Conservation (phyloP, 2,888 invertebrate species). For the Drosophila suboccidentalis region DNA sequence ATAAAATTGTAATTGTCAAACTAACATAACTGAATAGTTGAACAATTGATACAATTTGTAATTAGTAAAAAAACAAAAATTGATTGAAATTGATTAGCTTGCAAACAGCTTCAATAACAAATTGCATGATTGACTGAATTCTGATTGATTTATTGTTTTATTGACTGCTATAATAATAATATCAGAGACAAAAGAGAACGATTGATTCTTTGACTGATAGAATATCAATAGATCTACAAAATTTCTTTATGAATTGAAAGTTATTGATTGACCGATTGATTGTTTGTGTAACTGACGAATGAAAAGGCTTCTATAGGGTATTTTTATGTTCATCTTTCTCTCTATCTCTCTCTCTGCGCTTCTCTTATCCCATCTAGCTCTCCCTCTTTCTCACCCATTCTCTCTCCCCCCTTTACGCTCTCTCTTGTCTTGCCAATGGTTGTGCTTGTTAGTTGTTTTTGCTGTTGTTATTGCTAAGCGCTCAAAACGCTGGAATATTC, state of each 20-base stretch:
- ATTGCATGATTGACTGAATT: not conserved
- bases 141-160: not conserved
- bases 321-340: not conserved
- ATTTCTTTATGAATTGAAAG: too few relatives aligned
- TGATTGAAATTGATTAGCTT: not conserved
- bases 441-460: constrained; percentile 4
- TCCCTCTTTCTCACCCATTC: not conserved
- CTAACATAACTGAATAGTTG: not conserved
- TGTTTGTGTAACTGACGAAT: too few relatives aligned
- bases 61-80: too few relatives aligned
- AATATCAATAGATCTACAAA: too few relatives aligned
- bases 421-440: constrained; percentile 1
- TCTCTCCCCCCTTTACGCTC: not conserved
- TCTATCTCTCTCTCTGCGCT: not conserved
- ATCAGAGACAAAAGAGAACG: too few relatives aligned
- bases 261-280: not conserved
- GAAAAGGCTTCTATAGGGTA: not conserved
- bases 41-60: not conserved
- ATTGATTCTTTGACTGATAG: too few relatives aligned
- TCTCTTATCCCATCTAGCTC: not conserved
- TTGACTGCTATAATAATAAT: not conserved
- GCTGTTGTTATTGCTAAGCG: constrained; percentile 43
- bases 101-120: not conserved
- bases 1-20: not conserved
- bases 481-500: constrained; percentile 39